phyloP scores from a whole-genome alignment of 2,113 vertebrate genomes.

The Paradisaea rubra region DNA sequence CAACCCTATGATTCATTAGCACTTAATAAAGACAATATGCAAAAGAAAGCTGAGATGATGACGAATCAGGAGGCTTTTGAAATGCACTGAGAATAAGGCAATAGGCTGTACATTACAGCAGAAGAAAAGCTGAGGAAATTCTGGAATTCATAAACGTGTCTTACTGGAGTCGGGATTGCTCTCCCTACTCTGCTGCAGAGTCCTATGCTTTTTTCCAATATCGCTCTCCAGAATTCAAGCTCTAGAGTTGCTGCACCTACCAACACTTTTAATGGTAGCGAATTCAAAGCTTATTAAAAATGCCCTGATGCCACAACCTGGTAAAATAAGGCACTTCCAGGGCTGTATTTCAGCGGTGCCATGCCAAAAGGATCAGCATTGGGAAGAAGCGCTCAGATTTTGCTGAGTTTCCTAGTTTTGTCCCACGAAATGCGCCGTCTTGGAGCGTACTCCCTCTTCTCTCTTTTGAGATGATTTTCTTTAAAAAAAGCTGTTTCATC shows the following conservation, averaged over 20 bases:
- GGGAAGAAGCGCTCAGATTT: conserved; percentile 1
- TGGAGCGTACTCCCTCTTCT: neutral
- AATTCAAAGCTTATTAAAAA: conserved; percentile 41
- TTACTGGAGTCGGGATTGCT: neutral
- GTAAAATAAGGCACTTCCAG: conserved; percentile 75
- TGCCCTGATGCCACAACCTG: conserved; percentile 42
- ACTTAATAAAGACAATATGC: conserved; percentile 25
- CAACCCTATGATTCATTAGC: conserved; percentile 37
- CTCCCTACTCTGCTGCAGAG: neutral
- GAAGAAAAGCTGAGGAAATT: neutral
- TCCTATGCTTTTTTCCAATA: neutral
- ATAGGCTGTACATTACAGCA: conserved; percentile 3
- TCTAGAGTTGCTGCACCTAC: conserved; percentile 28
- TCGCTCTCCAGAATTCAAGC: neutral
- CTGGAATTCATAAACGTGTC: neutral
- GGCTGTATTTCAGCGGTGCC: conserved; percentile 38
- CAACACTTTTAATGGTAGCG: conserved; percentile 36
- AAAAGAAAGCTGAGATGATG: conserved; percentile 56
- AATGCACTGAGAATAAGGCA: conserved; percentile 61
- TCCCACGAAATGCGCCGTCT: neutral
- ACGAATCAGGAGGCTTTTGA: conserved; percentile 16
- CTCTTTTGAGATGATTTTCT: conserved; percentile 63
- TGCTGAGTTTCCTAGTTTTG: conserved; percentile 30
- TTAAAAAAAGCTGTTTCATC: neutral
- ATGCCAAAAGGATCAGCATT: neutral